phyloP scores from a whole-genome alignment of 2,888 invertebrate genomes.

The Orchestes rusci region DNA sequence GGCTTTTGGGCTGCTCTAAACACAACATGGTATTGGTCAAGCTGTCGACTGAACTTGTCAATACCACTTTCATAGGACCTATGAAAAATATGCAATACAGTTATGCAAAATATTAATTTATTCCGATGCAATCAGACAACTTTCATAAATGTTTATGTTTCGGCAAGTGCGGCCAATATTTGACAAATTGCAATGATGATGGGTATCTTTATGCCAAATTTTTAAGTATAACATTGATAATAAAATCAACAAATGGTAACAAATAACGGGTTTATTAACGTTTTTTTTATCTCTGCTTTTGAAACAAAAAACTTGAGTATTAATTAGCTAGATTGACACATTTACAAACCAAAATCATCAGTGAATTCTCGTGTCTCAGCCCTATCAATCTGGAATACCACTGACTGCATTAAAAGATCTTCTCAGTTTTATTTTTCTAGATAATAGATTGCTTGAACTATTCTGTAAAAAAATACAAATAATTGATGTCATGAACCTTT shows the following conservation, averaged over 20 bases:
- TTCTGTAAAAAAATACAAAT: no score
- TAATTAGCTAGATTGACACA: conserved; percentile 14
- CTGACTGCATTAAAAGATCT: conserved; percentile 43
- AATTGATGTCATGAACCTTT: no score
- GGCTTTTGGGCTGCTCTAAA: no score
- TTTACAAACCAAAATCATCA: conserved; percentile 40
- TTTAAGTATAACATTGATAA: no score
- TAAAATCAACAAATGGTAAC: conserved; percentile 8
- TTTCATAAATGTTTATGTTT: no score
- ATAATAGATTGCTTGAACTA: no score
- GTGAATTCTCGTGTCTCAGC: conserved; percentile 27
- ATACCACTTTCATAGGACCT: conserved; percentile 22
- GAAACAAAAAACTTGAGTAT: conserved; percentile 18
- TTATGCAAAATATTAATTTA: no score
- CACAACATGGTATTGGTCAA: conserved; percentile 23
- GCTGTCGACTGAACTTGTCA: conserved; percentile 26
- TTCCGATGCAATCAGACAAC: no score
- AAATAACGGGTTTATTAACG: conserved; percentile 17
- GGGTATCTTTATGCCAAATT: no score
- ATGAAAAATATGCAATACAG: conserved; percentile 24
- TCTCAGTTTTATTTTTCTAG: no score
- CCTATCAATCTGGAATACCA: conserved; percentile 31
- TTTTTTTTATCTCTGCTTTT: conserved; percentile 27
- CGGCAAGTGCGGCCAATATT: no score
- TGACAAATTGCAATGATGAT: no score